Percentiles rank a stretch among this genome's conserved stretches.
Conservation (phyloP, 1,140 invertebrate genomes). For the Neelides sp. region DNA sequence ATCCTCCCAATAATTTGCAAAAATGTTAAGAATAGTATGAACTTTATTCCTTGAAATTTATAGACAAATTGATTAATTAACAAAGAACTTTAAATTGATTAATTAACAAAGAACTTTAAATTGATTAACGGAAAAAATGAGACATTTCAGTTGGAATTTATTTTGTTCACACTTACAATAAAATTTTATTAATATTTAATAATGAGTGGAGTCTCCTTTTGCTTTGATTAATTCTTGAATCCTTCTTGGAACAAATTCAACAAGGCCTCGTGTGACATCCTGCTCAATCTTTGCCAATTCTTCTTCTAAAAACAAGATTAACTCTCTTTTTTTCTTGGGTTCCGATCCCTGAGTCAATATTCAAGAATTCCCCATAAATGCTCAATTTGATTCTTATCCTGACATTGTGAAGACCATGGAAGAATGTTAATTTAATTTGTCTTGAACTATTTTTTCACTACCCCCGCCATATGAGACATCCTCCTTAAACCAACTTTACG, state of each 20-base stretch:
- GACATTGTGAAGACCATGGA: constrained; percentile 13
- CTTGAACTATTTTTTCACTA: constrained; percentile 29
- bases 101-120: too few species aligned
- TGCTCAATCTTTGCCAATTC: constrained; percentile 28
- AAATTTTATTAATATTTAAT: constrained; percentile 30
- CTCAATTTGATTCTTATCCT: constrained; percentile 29
- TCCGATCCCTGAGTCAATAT: constrained; percentile 9
- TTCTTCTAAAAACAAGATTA: constrained; percentile 5
- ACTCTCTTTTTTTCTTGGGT: constrained; percentile 14
- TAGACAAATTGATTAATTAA: too few species aligned
- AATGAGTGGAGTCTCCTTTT: constrained; percentile 30
- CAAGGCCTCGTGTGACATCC: constrained; percentile 22
- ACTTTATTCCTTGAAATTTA: too few species aligned
- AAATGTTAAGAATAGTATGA: too few species aligned
- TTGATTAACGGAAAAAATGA: too few species aligned
- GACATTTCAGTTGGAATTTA: too few species aligned
- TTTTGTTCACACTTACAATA: too few species aligned
- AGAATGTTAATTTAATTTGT: constrained; percentile 12
- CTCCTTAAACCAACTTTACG: constrained; percentile 18
- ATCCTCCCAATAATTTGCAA: too few species aligned
- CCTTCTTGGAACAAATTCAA: constrained; percentile 28
- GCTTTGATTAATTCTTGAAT: constrained; percentile 27
- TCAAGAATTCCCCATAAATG: constrained; percentile 17
- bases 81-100: too few species aligned
- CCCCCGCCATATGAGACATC: constrained; percentile 28